phyloP scores from a whole-genome alignment of 2,888 invertebrate genomes.

The Xestia ashworthii region DNA sequence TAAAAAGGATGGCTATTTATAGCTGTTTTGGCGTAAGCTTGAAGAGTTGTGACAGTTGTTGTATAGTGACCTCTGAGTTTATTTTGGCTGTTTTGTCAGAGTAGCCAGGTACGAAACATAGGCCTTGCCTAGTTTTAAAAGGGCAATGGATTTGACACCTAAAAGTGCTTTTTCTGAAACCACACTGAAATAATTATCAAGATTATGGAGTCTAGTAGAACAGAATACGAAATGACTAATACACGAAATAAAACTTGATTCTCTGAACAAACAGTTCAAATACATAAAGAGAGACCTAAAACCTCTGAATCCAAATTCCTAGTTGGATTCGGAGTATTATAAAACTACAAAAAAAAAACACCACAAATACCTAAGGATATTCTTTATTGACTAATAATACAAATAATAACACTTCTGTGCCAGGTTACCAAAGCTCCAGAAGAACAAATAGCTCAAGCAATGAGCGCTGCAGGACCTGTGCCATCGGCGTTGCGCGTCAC shows the following conservation, averaged over 20 bases:
- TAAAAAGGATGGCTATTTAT: not conserved
- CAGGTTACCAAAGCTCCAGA: constrained; percentile 96
- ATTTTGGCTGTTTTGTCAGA: not conserved
- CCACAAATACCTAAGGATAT: not conserved
- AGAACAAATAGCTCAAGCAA: constrained; percentile 90
- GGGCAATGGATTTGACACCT: not conserved
- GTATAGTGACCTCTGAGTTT: not conserved
- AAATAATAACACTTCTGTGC: not conserved
- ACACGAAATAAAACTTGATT: not conserved
- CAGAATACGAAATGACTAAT: not conserved
- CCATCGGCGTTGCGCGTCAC: constrained; percentile 96
- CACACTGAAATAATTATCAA: not conserved
- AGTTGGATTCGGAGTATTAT: not conserved
- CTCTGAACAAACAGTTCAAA: not conserved
- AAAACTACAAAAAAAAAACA: not conserved
- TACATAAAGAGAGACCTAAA: not conserved
- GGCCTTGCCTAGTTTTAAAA: not conserved
- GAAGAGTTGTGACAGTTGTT: not conserved
- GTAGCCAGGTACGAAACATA: not conserved
- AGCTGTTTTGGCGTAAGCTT: not conserved
- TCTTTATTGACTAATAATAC: not conserved
- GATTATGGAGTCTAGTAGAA: not conserved
- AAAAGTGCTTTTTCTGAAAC: not conserved
- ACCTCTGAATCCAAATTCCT: not conserved
- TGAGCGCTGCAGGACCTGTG: constrained; percentile 86